Evolutionary conservation across 2,113 vertebrate genomes (phyloP).

Genomic region (Ursus arctos): DNA sequence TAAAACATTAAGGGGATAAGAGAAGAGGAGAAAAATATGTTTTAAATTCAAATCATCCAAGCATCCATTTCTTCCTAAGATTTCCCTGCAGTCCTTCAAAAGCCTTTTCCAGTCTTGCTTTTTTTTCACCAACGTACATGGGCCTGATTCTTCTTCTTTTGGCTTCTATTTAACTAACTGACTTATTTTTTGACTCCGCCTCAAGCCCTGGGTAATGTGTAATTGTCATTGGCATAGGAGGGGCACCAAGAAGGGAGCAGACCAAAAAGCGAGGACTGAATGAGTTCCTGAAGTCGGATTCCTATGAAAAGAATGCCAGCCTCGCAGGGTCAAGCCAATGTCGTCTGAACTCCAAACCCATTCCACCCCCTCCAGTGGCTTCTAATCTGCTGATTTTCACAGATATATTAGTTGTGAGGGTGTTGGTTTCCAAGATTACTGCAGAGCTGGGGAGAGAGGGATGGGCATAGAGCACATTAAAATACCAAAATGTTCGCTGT

Average conservation of each 20-base stretch:
- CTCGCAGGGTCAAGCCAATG: not conserved
- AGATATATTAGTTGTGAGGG: not conserved
- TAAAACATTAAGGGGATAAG: slow-evolving; percentile 47
- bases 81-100: not conserved
- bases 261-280: not conserved
- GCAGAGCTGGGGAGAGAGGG: not conserved
- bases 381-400: not conserved
- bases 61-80: not conserved
- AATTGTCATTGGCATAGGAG: not conserved
- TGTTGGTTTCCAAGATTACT: not conserved
- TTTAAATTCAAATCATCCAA: slow-evolving; percentile 58
- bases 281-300: not conserved
- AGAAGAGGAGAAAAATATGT: not conserved
- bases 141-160: not conserved
- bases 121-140: not conserved
- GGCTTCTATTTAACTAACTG: not conserved
- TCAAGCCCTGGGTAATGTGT: not conserved
- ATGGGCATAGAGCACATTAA: not conserved
- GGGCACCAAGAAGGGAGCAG: not conserved
- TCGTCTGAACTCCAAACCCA: not conserved
- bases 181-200: not conserved
- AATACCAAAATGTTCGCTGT: not conserved
- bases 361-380: not conserved
- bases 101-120: not conserved
- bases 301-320: not conserved